Percentiles rank a stretch among this genome's conserved stretches.
Conservation (phyloP, 2,797 vertebrate species). For the Liasis olivaceus region DNA sequence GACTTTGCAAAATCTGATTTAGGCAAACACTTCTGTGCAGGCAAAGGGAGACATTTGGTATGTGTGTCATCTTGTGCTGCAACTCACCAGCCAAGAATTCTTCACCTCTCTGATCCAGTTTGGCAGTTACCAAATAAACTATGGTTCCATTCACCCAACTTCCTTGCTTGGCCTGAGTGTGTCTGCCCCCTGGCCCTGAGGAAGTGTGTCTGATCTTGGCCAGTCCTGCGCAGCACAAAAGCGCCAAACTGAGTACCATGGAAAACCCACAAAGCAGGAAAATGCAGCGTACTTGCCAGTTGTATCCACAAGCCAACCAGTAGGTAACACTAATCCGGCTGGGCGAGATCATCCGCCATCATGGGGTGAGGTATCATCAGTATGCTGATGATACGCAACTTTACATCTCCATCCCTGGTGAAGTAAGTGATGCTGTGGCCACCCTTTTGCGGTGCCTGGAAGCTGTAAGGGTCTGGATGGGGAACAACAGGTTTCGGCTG, state of each 20-base stretch:
- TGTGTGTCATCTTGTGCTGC: constrained; percentile 61
- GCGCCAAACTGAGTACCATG: constrained; percentile 83
- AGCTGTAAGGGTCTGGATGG: too few relatives aligned
- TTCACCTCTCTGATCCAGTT: constrained; percentile 71
- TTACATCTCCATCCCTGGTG: too few relatives aligned
- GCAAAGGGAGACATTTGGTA: neutral
- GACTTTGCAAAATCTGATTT: constrained; percentile 19
- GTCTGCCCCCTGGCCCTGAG: constrained; percentile 39
- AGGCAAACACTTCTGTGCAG: too few relatives aligned
- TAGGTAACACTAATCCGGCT: too few relatives aligned
- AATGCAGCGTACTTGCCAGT: constrained; percentile 84
- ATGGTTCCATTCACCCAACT: constrained; percentile 72
- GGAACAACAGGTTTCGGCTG: too few relatives aligned
- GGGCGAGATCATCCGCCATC: too few relatives aligned
- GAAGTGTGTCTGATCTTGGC: constrained; percentile 71
- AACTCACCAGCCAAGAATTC: constrained; percentile 47
- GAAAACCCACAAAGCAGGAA: constrained; percentile 89
- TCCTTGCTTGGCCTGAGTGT: constrained; percentile 67
- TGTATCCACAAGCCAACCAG: constrained; percentile 91
- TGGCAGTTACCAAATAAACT: constrained; percentile 73
- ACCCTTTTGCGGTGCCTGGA: too few relatives aligned
- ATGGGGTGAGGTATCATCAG: too few relatives aligned
- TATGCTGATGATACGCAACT: too few relatives aligned
- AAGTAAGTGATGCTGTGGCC: too few relatives aligned
- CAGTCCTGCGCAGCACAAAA: constrained; percentile 75